Conservation (phyloP, 2,113 vertebrate species). For the Bambusicola thoracicus region DNA sequence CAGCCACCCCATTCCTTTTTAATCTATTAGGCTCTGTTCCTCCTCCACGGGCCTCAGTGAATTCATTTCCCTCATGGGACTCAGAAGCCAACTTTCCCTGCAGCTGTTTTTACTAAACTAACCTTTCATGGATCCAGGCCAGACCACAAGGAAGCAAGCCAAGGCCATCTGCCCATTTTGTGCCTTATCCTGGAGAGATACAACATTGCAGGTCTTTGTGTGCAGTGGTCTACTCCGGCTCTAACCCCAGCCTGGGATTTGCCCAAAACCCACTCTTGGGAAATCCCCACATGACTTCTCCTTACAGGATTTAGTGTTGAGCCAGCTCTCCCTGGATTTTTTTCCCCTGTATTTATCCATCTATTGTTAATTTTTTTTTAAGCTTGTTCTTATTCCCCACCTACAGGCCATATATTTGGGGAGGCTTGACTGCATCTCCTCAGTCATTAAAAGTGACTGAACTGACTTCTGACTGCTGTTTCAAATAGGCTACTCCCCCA, state of each 20-base stretch:
- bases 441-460: background rate
- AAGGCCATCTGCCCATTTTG: background rate
- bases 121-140: conserved; percentile 9
- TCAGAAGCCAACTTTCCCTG: background rate
- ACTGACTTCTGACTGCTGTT: background rate
- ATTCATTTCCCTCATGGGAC: background rate
- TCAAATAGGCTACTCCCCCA: background rate
- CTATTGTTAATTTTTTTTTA: background rate
- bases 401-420: background rate
- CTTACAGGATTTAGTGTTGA: background rate
- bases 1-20: background rate
- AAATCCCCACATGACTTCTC: background rate
- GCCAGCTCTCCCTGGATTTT: background rate
- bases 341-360: background rate
- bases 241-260: background rate
- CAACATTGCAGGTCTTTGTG: background rate
- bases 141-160: conserved; percentile 33
- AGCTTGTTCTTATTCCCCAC: background rate
- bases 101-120: conserved; percentile 4
- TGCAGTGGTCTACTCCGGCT: background rate
- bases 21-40: background rate
- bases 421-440: background rate
- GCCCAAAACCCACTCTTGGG: background rate
- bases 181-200: conserved; percentile 15
- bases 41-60: background rate